Evolutionary conservation across 2,113 vertebrate species (phyloP).

Genomic region (Eubucco bourcierii): DNA sequence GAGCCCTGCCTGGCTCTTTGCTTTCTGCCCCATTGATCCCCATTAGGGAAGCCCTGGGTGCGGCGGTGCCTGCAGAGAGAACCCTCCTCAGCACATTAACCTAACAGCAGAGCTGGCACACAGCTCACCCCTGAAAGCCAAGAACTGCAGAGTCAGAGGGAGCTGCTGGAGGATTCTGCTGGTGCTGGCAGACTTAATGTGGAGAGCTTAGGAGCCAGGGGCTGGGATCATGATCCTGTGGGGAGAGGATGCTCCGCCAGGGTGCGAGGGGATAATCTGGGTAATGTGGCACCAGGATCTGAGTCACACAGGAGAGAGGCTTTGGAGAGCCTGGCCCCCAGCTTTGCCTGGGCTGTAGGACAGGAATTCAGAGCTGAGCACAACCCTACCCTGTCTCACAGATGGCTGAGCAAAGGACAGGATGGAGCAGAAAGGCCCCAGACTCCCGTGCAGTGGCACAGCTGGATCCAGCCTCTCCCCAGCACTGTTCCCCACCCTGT

Average conservation of each 20-base stretch:
- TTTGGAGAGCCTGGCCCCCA: not conserved
- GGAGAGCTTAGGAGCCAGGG: not conserved
- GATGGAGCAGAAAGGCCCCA: not conserved
- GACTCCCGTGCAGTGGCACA: not conserved
- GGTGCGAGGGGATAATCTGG: not conserved
- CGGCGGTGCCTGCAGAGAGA: not conserved
- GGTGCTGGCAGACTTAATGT: not conserved
- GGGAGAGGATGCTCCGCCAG: not conserved
- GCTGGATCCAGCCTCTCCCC: not conserved
- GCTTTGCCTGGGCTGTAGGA: not conserved
- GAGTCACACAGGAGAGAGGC: not conserved
- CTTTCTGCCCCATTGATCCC: conserved; percentile 1
- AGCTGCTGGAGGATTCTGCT: not conserved
- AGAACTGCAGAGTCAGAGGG: not conserved
- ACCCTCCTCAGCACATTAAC: not conserved
- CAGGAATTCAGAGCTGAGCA: not conserved
- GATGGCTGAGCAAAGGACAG: not conserved
- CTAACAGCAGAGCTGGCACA: not conserved
- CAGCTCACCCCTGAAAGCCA: accelerated
- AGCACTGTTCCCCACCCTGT: not conserved
- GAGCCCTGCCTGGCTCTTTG: not conserved
- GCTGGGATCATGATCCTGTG: not conserved
- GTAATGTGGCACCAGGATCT: accelerated
- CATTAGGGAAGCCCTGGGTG: not conserved
- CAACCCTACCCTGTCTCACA: too few species aligned